phyloP scores from a whole-genome alignment of 2,113 vertebrate species.

The Scatophagus argus region DNA sequence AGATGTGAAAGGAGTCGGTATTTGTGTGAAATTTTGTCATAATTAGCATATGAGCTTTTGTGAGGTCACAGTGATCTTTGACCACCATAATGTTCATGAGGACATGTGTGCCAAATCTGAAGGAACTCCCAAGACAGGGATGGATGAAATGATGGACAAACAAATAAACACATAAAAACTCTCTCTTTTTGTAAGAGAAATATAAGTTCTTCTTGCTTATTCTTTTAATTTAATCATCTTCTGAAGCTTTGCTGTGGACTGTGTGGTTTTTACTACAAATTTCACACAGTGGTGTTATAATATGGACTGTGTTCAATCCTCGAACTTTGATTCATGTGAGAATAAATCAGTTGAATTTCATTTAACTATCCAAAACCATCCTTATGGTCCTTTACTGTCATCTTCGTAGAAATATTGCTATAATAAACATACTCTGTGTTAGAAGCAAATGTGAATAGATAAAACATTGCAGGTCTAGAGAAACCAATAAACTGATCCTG shows the following conservation, averaged over 20 bases:
- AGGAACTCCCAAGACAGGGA: no score
- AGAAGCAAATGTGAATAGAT: constrained; percentile 52
- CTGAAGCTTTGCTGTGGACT: neutral
- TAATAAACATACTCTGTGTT: constrained; percentile 49
- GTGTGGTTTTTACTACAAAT: neutral
- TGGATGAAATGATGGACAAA: no score
- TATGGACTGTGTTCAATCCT: constrained; percentile 4
- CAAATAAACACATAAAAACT: no score
- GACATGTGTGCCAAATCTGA: no score
- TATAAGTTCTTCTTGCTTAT: neutral
- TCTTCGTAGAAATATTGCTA: constrained; percentile 53
- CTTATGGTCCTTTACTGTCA: constrained; percentile 25
- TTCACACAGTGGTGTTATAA: constrained; percentile 1
- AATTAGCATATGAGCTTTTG: no score
- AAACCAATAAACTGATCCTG: constrained; percentile 56
- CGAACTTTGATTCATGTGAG: constrained; percentile 33
- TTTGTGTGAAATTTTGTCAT: no score
- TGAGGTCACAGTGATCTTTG: no score
- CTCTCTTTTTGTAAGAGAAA: neutral
- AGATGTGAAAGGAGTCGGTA: neutral
- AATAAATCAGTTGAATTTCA: constrained; percentile 51
- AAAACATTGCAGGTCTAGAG: constrained; percentile 50
- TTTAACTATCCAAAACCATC: constrained; percentile 26
- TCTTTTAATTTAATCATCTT: constrained; percentile 12
- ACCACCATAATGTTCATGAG: no score